Evolutionary conservation across 2,888 invertebrate genomes (phyloP), one percentile per base, ranked within the genome.

Genomic region (Coleophora deauratella): DNA sequence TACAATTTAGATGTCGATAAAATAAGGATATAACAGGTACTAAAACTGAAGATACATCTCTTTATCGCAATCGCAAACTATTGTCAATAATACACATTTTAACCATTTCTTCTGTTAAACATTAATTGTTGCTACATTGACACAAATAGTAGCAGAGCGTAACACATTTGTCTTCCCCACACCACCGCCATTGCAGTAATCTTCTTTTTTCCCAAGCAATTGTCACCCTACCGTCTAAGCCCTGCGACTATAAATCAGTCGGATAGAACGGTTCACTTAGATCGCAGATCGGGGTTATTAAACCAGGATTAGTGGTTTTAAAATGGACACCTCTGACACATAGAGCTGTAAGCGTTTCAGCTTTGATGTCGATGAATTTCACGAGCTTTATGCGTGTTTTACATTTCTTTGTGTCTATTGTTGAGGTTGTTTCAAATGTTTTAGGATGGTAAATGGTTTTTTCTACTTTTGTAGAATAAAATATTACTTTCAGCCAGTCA

Each of bases 181-280:
- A 21, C 6, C 6, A 21, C 21, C 3, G 21, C 3, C 21, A 31
- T 31, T 6, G 4, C 28, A 28, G 28, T 6, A 28, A 4, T 21
- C 21, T 21, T 21, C 21, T 21, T 31, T 31, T 12, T 13, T 12
- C 6, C 4, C 3, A 14, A 13, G 2, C 3, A 15, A 21, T 35
- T 9, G 35, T 33, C 33, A 49, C 42, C 42, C 40, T 39, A 50
- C 30, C 11, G 14, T 21, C 27, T 43, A 46, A 42, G 38, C 12
- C 27, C 36, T 39, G 33, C 33, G 35, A 32, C 38, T 33, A 50
- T 51, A 50, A 50, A 42, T 50, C 43, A 43, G 35, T 14, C 34
- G 37, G 44, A 50, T 40, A 41, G 41, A 38, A 35, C 34, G 40
- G 36, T 37, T 33, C 35, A 36, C 38, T 42, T 28, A 34, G 11